A percentile compares a stretch with the other conserved stretches of the same genome.
These are phyloP conservation scores for Ditylenchus dipsaci DNA, from an alignment of 1,140 invertebrate species.

Conservation along the genomic window DNA sequence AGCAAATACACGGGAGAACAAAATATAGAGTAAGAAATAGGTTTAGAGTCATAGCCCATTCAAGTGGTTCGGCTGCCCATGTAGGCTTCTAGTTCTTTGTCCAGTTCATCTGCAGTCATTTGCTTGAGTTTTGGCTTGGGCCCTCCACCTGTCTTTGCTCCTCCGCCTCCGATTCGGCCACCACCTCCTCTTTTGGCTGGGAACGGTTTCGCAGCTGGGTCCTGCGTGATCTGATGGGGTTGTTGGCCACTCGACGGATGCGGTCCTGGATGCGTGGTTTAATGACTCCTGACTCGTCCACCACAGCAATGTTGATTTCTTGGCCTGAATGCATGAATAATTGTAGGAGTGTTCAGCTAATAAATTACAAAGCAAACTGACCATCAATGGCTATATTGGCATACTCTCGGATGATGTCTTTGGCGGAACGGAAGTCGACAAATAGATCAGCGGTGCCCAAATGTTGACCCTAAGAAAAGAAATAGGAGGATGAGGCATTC, in stretches of 20 bases:
- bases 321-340: conserved; percentile 18
- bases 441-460: conserved; percentile 31
- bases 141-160: neutral
- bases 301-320: conserved; percentile 31
- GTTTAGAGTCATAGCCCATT: too few relatives aligned
- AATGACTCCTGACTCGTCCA: conserved; percentile 7
- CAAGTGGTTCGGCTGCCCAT: conserved; percentile 18
- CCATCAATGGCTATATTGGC: conserved; percentile 36
- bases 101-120: conserved; percentile 27
- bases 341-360: neutral
- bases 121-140: conserved; percentile 12
- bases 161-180: neutral
- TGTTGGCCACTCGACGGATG: conserved; percentile 20
- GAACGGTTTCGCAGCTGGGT: neutral
- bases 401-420: conserved; percentile 24
- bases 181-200: conserved; percentile 14
- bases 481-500: neutral
- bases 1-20: too few relatives aligned
- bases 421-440: conserved; percentile 16
- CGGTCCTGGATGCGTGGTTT: conserved; percentile 24
- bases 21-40: too few relatives aligned
- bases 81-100: conserved; percentile 33
- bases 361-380: neutral
- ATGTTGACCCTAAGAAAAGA: conserved; percentile 1
- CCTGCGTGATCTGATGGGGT: conserved; percentile 4